Percentiles rank a stretch among this genome's conserved stretches.
Conservation (phyloP, 23 tunicate genomes). For the Trididemnum clinides region DNA sequence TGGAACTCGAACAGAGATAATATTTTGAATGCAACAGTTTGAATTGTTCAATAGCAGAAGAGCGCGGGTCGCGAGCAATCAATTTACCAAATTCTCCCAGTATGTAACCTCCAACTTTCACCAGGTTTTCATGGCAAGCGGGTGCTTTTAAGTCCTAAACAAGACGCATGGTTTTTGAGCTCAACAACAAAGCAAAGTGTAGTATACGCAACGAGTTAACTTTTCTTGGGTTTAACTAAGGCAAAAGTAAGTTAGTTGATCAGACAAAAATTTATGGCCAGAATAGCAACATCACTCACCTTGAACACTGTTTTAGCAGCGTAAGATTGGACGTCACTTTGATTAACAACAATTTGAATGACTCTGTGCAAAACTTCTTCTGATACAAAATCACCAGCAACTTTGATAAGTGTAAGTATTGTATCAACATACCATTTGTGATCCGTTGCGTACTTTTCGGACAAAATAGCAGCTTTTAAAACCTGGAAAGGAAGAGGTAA, state of each 20-base stretch:
- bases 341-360: constrained; percentile 87
- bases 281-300: too few species aligned
- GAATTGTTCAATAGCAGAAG: constrained; percentile 83
- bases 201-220: too few species aligned
- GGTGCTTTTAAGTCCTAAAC: constrained; percentile 84
- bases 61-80: constrained; percentile 76
- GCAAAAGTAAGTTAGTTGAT: neutral
- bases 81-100: constrained; percentile 94
- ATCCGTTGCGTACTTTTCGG: constrained; percentile 93
- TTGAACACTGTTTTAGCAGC: constrained; percentile 97
- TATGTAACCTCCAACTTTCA: constrained; percentile 91
- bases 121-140: constrained; percentile 96
- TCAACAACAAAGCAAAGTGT: too few species aligned
- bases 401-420: constrained; percentile 79
- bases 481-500: constrained; percentile 43
- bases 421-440: constrained; percentile 97
- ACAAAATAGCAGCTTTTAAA: constrained; percentile 84
- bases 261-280: too few species aligned
- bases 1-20: constrained; percentile 71
- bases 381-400: constrained; percentile 94
- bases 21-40: constrained; percentile 83
- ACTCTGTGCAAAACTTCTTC: constrained; percentile 99
- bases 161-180: neutral
- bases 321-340: constrained; percentile 91
- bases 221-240: too few species aligned